Base-by-base conservation (phyloP, 2,797 vertebrate species). In the Sebastes elongatus region DNA sequence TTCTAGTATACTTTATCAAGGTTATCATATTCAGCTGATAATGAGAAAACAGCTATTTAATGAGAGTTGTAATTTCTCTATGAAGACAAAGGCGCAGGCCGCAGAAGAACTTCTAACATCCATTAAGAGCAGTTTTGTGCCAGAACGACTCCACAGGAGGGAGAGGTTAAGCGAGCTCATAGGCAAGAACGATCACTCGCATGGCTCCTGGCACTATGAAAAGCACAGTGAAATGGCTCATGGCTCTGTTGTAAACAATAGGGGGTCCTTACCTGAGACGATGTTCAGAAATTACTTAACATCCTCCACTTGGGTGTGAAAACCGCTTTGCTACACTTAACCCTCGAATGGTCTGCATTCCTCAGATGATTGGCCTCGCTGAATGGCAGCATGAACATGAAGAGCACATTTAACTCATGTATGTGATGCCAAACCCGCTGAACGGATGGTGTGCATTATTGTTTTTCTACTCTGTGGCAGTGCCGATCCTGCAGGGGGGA, bases 101-200 rank as follows among this genome's bases (percentile, higher is more conserved):
- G 16, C 14, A 52, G 33, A 82, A 59, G 65, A 83, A 86, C 79
- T 69, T 76, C 52, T 28, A 75, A 66, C 74, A 75, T 72, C 64
- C 52, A 87, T 88, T 87, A 81, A 46, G 30, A 76, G 59, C 72
- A 84, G 71, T 72, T 81, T 71, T 60, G 61, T 67, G 60, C 27
- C 30, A 60, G 74, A 84, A 20, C 63, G 61, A 65, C 84, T 83
- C 77, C 33, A 38, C 72, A 13, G 86, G 83, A 85, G 81, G 81
- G 72, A 68, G 69, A 84, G 77, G 83, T 83, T 88, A 89, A 88
- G 76, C 86, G 78, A 86, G 79, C 79, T 79, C 80, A 80, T 22
- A 78, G 78, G 74, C 71, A 80, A 85, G 70, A 84, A 80, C 77
- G 86, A 89, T 87, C 83, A 69, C 62, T 80, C 32, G 28, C 67